phyloP scores from a whole-genome alignment of 2,113 vertebrate species.

The Acrocephalus arundinaceus region DNA sequence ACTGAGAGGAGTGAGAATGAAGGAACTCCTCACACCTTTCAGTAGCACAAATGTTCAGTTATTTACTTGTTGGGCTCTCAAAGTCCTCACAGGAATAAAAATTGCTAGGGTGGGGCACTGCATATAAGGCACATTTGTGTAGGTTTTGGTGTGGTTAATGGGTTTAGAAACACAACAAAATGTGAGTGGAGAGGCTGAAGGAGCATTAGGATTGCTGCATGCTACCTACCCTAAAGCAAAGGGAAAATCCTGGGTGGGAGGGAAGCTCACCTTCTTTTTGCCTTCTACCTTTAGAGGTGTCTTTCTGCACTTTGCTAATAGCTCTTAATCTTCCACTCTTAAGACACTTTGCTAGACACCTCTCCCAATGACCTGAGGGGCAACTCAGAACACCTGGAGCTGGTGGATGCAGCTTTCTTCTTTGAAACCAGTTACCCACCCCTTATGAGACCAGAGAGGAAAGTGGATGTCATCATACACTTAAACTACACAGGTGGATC shows the following conservation, averaged over 20 bases:
- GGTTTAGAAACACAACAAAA: background rate
- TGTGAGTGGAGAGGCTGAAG: background rate
- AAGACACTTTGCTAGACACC: conserved; percentile 72
- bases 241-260: background rate
- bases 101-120: background rate
- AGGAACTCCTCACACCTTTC: background rate
- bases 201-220: background rate
- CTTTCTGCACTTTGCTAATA: background rate
- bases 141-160: background rate
- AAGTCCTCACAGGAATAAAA: background rate
- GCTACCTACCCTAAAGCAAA: background rate
- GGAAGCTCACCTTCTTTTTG: background rate
- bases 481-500: conserved; percentile 78
- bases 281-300: background rate
- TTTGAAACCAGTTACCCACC: conserved; percentile 81
- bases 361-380: conserved; percentile 78
- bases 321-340: background rate
- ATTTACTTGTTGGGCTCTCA: accelerated
- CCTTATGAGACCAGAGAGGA: conserved; percentile 73
- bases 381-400: conserved; percentile 66
- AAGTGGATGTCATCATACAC: conserved; percentile 78
- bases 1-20: background rate
- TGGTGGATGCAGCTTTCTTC: conserved; percentile 81
- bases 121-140: background rate
- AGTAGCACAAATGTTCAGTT: background rate